phyloP scores from a whole-genome alignment of 2,113 vertebrate genomes.

The Saimiri boliviensis region DNA sequence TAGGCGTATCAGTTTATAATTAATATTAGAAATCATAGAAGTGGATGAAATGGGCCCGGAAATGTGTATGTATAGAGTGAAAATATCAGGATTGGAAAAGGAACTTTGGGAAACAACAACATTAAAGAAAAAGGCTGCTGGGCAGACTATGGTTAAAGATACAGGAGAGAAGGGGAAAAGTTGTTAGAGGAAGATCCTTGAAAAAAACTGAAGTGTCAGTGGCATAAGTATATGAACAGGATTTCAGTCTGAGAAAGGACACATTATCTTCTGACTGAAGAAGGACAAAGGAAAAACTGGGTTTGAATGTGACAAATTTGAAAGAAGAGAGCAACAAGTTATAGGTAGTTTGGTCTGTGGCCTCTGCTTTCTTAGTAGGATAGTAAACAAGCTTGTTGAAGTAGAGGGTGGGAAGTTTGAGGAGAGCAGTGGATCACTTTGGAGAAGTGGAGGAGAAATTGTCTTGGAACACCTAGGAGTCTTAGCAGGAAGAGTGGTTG shows the following conservation, averaged over 20 bases:
- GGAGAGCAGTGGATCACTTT: not conserved
- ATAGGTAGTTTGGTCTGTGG: not conserved
- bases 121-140: not conserved
- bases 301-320: not conserved
- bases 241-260: not conserved
- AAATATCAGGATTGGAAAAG: not conserved
- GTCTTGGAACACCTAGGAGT: not conserved
- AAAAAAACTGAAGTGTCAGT: constrained; percentile 27
- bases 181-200: not conserved
- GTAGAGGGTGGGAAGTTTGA: not conserved
- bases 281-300: not conserved
- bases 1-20: not conserved
- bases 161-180: not conserved
- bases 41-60: not conserved
- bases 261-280: not conserved
- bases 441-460: not conserved
- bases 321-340: not conserved
- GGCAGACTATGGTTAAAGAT: not conserved
- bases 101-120: not conserved
- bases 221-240: not conserved
- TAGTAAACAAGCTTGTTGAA: not conserved
- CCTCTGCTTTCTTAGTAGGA: not conserved
- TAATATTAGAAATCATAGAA: not conserved
- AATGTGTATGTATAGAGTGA: not conserved
- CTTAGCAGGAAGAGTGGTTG: constrained; percentile 2